Conservation (phyloP, 2,113 vertebrate genomes). For the Dendrocopos noguchii region DNA sequence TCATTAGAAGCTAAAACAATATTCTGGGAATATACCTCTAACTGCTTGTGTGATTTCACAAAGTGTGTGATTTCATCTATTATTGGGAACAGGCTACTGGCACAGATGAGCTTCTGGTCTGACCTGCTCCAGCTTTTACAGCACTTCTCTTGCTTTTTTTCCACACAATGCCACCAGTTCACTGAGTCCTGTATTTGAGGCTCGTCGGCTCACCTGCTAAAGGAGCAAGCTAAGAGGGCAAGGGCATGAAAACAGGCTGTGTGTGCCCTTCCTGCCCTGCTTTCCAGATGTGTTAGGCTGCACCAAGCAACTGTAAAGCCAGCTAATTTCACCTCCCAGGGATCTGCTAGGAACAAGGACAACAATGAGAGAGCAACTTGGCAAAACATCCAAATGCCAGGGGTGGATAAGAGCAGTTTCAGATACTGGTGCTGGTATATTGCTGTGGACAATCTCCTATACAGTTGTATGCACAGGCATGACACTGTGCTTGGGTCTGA, state of each 20-base stretch:
- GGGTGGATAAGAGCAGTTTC: background rate
- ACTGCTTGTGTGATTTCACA: background rate
- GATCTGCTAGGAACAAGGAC: background rate
- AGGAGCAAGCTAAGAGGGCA: background rate
- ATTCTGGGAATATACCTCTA: background rate
- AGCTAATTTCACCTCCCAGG: rapidly evolving
- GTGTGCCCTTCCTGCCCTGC: background rate
- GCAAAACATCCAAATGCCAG: rapidly evolving
- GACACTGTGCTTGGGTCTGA: rapidly evolving
- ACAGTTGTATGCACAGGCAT: rapidly evolving
- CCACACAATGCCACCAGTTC: background rate
- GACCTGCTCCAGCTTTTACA: background rate
- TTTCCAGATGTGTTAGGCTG: background rate
- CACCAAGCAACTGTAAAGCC: background rate
- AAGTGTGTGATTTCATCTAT: background rate
- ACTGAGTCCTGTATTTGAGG: rapidly evolving
- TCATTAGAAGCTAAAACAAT: background rate
- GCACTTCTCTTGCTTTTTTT: background rate
- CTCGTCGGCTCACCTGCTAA: background rate
- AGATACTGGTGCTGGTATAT: background rate
- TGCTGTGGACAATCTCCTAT: background rate
- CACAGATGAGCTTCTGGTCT: background rate
- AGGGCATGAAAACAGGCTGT: background rate
- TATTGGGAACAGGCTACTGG: background rate
- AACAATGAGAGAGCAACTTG: background rate